Evolutionary conservation across 2,113 vertebrate species (phyloP).

Genomic region (Austrofundulus limnaeus): DNA sequence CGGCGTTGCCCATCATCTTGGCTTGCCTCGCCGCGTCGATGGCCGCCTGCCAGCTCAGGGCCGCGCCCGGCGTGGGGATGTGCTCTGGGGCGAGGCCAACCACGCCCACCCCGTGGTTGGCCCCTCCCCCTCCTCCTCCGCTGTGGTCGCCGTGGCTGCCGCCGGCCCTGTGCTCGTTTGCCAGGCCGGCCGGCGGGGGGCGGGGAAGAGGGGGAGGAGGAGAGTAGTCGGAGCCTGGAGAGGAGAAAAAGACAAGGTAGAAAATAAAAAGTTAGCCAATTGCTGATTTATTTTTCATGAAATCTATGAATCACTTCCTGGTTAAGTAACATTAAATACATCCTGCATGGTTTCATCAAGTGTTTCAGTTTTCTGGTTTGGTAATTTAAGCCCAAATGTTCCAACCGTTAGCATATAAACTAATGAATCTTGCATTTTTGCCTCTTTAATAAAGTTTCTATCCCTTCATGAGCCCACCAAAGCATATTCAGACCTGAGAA

Average conservation of each 20-base stretch:
- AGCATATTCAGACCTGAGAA: background rate
- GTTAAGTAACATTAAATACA: background rate
- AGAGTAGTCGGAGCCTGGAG: slow-evolving; percentile 94
- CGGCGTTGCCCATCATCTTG: slow-evolving; percentile 91
- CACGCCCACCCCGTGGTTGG: slow-evolving; percentile 73
- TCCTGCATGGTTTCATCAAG: background rate
- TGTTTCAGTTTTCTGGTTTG: slow-evolving; percentile 19
- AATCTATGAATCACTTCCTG: background rate
- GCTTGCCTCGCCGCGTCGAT: slow-evolving; percentile 96
- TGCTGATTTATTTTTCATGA: background rate
- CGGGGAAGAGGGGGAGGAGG: slow-evolving; percentile 87
- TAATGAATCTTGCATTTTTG: slow-evolving; percentile 17
- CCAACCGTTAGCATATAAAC: slow-evolving; percentile 1
- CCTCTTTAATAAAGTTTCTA: slow-evolving; percentile 14
- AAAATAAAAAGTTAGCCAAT: slow-evolving; percentile 26
- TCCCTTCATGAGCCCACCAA: slow-evolving; percentile 15
- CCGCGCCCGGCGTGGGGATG: slow-evolving; percentile 90
- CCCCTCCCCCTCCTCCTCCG: slow-evolving; percentile 66
- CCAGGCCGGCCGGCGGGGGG: slow-evolving; percentile 79
- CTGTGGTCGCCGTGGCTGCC: slow-evolving; percentile 68
- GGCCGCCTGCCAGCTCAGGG: slow-evolving; percentile 97
- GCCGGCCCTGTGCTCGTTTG: slow-evolving; percentile 81
- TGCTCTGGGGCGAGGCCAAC: slow-evolving; percentile 95
- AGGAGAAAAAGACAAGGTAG: slow-evolving; percentile 3
- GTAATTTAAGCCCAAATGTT: slow-evolving; percentile 21